phyloP scores from a whole-genome alignment of 2,797 vertebrate genomes.

The Cheracebus regulus region DNA sequence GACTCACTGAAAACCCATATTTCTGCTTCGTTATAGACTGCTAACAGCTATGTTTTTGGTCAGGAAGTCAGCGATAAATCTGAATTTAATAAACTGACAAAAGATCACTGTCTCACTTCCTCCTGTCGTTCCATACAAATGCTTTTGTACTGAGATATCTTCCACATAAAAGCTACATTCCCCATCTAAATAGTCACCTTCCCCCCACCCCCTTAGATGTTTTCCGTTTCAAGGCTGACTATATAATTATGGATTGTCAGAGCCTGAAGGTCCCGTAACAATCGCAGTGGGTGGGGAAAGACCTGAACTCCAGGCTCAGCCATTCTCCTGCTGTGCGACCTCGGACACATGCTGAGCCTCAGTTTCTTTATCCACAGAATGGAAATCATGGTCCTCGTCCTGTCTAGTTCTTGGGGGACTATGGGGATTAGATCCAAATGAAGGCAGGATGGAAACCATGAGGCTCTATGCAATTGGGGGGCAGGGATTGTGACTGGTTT shows the following conservation, averaged over 20 bases:
- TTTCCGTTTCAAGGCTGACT: neutral
- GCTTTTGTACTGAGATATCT: neutral
- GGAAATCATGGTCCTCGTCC: neutral
- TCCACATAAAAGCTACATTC: conserved; percentile 37
- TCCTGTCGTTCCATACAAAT: conserved; percentile 55
- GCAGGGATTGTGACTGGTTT: neutral
- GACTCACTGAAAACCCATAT: conserved; percentile 83
- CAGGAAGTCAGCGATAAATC: conserved; percentile 83
- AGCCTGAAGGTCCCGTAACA: neutral
- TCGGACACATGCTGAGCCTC: neutral
- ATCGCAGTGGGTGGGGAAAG: neutral
- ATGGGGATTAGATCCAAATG: neutral
- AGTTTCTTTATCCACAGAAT: neutral
- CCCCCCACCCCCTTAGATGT: neutral
- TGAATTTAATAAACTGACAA: conserved; percentile 87
- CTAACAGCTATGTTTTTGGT: conserved; percentile 80
- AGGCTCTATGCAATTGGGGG: neutral
- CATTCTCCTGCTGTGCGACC: neutral
- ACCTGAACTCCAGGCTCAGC: neutral
- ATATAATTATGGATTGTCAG: neutral
- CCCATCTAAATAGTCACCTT: neutral
- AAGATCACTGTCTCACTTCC: conserved; percentile 75
- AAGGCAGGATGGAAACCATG: too few species aligned
- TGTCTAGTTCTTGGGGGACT: neutral
- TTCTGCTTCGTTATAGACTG: conserved; percentile 81